Evolutionary conservation across 1,140 invertebrate species (phyloP), one percentile per base, ranked within the genome.

Genomic region (Dufourea novaeangliae): DNA sequence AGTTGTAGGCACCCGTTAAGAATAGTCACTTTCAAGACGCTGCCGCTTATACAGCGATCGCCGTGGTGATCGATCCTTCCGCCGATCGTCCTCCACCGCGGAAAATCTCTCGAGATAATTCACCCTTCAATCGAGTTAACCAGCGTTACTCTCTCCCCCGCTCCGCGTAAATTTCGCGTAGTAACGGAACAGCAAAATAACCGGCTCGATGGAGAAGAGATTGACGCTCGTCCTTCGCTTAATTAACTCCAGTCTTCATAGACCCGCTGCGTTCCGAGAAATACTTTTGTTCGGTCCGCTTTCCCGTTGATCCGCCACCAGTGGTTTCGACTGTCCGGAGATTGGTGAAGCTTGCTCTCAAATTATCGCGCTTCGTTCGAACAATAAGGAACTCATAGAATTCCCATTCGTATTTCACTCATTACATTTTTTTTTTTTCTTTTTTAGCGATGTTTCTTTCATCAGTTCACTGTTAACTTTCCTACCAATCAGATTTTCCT

Each of bases 21-120:
- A 84, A 84, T 84, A 83, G 71, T 84, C 77, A 80, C 64, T 83
- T 79, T 44, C 78, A 27, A 72, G 62, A 64, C 62, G 27, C 20
- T 7, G 50, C 54, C 25, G 66, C 39, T 82, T 75, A 69, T 39
- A 68, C 44, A 39, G 57, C 50, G 56, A n/a, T n/a, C n/a, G n/a
- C 70, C 56, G 62, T 32, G 29, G 52, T 70, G 66, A 84, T 84
- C 70, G 80, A 84, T 84, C 50, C 50, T 32, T n/a, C n/a, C 46
- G 7, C 5, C 20, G 46, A 50, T 50, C 46, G 46, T 5, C 50
- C 39, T 20, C 14, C 25, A 4, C 14, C 17, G 17, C 39, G 41
- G 44, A 78, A 63, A 63, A 63, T 64, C 75, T 64, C 75, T 63
- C 75, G 27, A 63, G 75, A 71, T 78, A 62, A 77, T 78, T 76